Evolutionary conservation across 2,888 invertebrate genomes (phyloP), one percentile per base, ranked within the genome.

Genomic region (Drosophila anomelani): DNA sequence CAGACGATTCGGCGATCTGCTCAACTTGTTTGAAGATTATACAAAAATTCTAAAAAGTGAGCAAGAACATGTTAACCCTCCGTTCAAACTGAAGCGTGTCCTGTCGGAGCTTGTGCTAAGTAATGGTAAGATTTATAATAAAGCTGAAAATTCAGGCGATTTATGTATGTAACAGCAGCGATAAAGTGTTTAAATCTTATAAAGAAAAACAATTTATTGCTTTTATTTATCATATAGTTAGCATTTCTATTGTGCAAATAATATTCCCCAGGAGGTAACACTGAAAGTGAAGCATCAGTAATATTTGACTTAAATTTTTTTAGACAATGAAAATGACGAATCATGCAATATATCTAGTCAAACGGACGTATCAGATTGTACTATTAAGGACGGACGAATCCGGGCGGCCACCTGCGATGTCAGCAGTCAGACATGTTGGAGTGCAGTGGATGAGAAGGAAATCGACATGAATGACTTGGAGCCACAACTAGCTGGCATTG

Each of bases 11-110:
- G 59, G 51, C 2, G 82, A 85, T 44, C 74, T 85, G 8, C 67
- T 87, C 7, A 71, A 66, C 20, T 59, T 82, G 7, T 78, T 85
- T 12, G 83, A 87, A 36, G 75, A 67, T 13, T 85, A 85, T 32
- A 62, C 77, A 2, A 67, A 59, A 36, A 60, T 79, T 29, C 44
- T 79, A 20, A 55, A 64, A 12, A 75, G 6, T 36, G 74, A 75
- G 12, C 59, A 74, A 34, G 53, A 13, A 12, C 47, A 47, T 13
- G 38, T 6, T 10, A 53, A 23, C 0, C 46, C 2, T n/a, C 9
- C 43, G 3, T 10, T 32, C 3, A 67, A 47, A 23, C 51, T 87
- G 4, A 76, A 74, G n/a, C 63, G 85, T 0, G 44, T 74, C 7
- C 72, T 70, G n/a, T 83, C 83, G 34, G 80, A 78, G 26, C 39